Conservation (phyloP, 92 coral and sea anemone species). For the Zoanthus sociatus region DNA sequence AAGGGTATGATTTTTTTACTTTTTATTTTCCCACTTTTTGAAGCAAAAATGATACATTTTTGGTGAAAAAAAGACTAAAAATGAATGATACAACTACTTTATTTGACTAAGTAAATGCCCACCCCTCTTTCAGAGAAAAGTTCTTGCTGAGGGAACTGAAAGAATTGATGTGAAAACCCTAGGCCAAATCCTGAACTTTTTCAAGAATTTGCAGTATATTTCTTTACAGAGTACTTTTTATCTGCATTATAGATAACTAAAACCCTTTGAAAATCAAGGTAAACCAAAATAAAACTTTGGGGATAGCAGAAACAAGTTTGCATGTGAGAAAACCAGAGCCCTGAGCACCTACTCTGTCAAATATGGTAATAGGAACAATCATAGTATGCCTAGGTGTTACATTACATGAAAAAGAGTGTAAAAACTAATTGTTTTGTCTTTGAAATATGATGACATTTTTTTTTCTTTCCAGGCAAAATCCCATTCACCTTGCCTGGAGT, state of each 20-base stretch:
- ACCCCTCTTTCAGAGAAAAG: not conserved
- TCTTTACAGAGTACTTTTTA: too few relatives aligned
- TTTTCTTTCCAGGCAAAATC: conserved; percentile 36
- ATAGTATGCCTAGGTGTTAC: not conserved
- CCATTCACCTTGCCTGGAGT: conserved; percentile 48
- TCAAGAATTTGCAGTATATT: too few relatives aligned
- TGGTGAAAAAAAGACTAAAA: not conserved
- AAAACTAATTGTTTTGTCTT: not conserved
- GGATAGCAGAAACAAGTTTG: not conserved
- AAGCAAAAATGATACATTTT: conserved; percentile 8
- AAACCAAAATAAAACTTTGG: not conserved
- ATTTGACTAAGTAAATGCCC: too few relatives aligned
- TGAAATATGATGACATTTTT: not conserved
- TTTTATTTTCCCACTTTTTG: conserved; percentile 45
- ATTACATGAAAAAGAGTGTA: conserved; percentile 25
- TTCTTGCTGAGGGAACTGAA: not conserved
- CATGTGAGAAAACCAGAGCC: not conserved
- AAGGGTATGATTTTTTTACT: not conserved
- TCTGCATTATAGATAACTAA: not conserved
- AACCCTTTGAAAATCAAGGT: not conserved
- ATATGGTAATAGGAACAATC: not conserved
- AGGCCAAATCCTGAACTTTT: not conserved
- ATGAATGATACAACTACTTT: not conserved
- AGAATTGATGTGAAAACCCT: conserved; percentile 1
- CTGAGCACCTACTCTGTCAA: conserved; percentile 31